phyloP scores from a whole-genome alignment of 2,797 vertebrate genomes.

The Sternotherus odoratus region DNA sequence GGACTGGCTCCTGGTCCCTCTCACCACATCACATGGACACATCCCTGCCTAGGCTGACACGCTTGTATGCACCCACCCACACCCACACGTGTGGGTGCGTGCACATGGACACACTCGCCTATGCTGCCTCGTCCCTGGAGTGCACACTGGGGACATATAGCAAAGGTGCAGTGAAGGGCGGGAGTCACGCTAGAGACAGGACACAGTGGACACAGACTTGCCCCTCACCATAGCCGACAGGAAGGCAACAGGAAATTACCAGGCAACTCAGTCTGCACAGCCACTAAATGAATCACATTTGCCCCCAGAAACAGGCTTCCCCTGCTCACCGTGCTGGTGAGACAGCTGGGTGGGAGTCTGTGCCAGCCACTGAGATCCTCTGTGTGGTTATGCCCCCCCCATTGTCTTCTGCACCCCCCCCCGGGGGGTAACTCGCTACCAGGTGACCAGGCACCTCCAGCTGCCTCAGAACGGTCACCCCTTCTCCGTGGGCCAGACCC shows the following conservation, averaged over 20 bases:
- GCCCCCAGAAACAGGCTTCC: not conserved
- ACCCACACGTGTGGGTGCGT: no score
- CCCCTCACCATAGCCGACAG: rapidly evolving
- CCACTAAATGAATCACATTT: not conserved
- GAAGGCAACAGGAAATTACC: not conserved
- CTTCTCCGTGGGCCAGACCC: not conserved
- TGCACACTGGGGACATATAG: no score
- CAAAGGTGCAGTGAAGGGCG: rapidly evolving
- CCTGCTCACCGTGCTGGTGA: not conserved
- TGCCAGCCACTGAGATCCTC: not conserved
- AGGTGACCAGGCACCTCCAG: not conserved
- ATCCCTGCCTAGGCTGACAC: not conserved
- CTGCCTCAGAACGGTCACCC: not conserved
- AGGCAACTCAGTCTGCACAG: not conserved
- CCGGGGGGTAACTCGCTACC: not conserved
- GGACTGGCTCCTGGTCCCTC: conserved; percentile 27
- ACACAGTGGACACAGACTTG: rapidly evolving
- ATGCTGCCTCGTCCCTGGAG: no score
- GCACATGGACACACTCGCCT: no score
- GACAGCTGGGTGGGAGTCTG: not conserved
- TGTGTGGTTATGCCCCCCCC: conserved; percentile 9
- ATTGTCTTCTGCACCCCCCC: conserved; percentile 15
- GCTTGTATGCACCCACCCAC: no score
- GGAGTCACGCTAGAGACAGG: not conserved
- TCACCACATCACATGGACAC: not conserved